phyloP scores from a whole-genome alignment of 2,888 invertebrate genomes.

The Melanostoma mellinum region DNA sequence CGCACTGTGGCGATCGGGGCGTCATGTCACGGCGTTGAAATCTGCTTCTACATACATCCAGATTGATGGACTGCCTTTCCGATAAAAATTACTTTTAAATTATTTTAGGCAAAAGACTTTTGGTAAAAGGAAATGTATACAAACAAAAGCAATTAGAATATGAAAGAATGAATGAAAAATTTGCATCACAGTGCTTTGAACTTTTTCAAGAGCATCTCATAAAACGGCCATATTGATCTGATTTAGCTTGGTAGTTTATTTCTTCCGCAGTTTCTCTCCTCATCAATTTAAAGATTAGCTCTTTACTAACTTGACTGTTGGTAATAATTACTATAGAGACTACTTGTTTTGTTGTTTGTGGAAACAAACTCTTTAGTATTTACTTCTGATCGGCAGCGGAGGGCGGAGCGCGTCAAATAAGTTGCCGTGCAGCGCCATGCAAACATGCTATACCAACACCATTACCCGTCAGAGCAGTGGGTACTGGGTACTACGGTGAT shows the following conservation, averaged over 20 bases:
- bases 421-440: constrained; percentile 3
- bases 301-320: background rate
- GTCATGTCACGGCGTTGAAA: too few species aligned
- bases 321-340: background rate
- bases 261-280: constrained; percentile 44
- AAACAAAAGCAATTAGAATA: background rate
- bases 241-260: constrained; percentile 11
- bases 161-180: background rate
- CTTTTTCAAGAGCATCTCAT: constrained; percentile 6
- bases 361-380: background rate
- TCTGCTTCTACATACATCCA: too few species aligned
- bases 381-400: background rate
- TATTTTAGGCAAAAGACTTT: background rate
- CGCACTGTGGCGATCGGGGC: too few species aligned
- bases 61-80: background rate
- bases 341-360: constrained; percentile 3
- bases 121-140: background rate
- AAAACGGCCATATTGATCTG: constrained; percentile 16
- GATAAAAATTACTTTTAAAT: background rate
- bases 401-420: background rate
- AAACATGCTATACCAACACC: background rate
- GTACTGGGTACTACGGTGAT: background rate
- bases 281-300: constrained; percentile 9
- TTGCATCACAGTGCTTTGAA: constrained; percentile 2
- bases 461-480: background rate